These are phyloP conservation scores for Dioctria rufipes DNA, from an alignment of 2,888 invertebrate species.

Conservation along the genomic window DNA sequence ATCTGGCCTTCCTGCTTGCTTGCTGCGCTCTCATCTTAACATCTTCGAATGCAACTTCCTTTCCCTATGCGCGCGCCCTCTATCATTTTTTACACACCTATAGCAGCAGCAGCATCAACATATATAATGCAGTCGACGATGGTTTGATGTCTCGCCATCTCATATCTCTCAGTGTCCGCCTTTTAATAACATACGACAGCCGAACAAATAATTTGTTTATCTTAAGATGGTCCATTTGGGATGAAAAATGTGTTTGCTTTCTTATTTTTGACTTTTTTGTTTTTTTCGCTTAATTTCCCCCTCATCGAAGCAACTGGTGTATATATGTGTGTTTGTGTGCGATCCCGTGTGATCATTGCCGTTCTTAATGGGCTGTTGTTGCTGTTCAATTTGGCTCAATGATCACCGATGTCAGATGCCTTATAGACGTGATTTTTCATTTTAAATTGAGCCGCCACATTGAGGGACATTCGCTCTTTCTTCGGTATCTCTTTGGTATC, in stretches of 20 bases:
- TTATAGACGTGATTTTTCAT: slow-evolving; percentile 59
- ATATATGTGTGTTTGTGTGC: slow-evolving; percentile 27
- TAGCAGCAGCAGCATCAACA: no score
- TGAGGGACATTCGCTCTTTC: slow-evolving; percentile 14
- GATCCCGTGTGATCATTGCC: slow-evolving; percentile 58
- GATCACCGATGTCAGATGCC: slow-evolving; percentile 58
- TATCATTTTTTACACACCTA: no score
- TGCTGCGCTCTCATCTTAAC: background rate
- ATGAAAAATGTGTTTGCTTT: slow-evolving; percentile 55
- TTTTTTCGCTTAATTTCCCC: slow-evolving; percentile 7
- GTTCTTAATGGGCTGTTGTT: slow-evolving; percentile 56
- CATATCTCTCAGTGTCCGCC: slow-evolving; percentile 53
- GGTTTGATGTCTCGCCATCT: slow-evolving; percentile 42
- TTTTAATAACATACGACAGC: slow-evolving; percentile 54
- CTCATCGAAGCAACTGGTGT: background rate
- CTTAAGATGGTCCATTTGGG: slow-evolving; percentile 54
- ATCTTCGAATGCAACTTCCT: background rate
- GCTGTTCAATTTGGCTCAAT: slow-evolving; percentile 58
- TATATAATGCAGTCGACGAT: background rate
- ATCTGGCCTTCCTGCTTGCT: background rate
- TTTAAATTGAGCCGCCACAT: slow-evolving; percentile 54
- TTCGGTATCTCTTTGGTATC: background rate
- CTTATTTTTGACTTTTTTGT: slow-evolving; percentile 49
- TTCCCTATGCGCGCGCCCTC: background rate
- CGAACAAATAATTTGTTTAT: slow-evolving; percentile 58